Evolutionary conservation across 2,113 vertebrate genomes (phyloP).

Genomic region (Crotalus tigris): DNA sequence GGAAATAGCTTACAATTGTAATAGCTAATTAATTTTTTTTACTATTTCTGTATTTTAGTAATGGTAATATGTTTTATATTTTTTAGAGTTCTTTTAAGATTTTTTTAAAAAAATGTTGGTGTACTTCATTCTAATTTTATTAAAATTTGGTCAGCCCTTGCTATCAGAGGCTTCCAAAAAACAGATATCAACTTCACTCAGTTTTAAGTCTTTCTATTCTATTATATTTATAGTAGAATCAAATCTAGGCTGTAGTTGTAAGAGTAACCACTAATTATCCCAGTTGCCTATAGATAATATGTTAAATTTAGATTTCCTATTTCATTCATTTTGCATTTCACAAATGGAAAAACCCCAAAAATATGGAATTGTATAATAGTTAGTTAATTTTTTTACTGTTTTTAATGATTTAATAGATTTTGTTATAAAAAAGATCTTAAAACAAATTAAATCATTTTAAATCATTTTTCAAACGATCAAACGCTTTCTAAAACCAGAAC

Average conservation of each 20-base stretch:
- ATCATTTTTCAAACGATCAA: neutral
- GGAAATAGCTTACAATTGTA: too few relatives aligned
- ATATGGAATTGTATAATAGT: neutral
- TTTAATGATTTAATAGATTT: neutral
- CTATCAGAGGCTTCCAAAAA: neutral
- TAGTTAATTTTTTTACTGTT: neutral
- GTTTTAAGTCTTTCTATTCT: neutral
- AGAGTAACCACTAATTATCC: neutral
- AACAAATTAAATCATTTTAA: too few relatives aligned
- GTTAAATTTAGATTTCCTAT: neutral
- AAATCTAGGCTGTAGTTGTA: neutral
- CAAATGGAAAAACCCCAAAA: neutral
- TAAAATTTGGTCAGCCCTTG: neutral
- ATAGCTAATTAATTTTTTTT: too few relatives aligned
- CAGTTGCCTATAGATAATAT: neutral
- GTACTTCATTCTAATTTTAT: too few relatives aligned
- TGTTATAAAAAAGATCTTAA: neutral
- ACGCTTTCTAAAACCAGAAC: neutral
- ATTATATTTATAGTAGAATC: neutral
- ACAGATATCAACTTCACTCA: neutral
- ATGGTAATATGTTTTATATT: too few relatives aligned
- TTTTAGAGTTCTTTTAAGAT: too few relatives aligned
- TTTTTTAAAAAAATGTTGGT: too few relatives aligned
- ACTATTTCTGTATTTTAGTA: too few relatives aligned
- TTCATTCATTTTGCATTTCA: neutral